A percentile compares a stretch with the other conserved stretches of the same genome.
Evolutionary conservation across 2,113 vertebrate species (phyloP).

Genomic region (Raphicerus campestris): DNA sequence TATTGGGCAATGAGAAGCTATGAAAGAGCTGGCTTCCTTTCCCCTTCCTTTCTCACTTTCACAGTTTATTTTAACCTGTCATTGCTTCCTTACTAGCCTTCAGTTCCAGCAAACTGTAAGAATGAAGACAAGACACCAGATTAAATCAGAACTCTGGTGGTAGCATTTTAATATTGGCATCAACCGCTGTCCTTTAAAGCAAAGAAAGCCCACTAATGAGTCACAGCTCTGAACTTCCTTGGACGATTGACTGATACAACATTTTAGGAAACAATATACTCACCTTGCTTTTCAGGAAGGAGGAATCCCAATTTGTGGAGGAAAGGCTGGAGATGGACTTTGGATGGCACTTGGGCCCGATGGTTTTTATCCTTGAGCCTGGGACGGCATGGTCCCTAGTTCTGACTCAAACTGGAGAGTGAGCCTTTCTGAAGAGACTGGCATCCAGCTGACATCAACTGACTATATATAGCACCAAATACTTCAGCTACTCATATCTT

Average conservation of each 20-base stretch:
- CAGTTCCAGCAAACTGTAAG: conserved; percentile 37
- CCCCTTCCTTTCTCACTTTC: background rate
- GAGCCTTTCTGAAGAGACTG: conserved; percentile 86
- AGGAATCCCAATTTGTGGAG: conserved; percentile 64
- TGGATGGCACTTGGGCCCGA: conserved; percentile 75
- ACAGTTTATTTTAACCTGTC: background rate
- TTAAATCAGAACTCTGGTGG: background rate
- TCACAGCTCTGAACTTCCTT: conserved; percentile 53
- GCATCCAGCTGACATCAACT: conserved; percentile 96
- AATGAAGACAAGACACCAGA: conserved; percentile 42
- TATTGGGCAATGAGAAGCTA: background rate
- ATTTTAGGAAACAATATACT: conserved; percentile 78
- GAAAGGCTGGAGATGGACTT: conserved; percentile 73
- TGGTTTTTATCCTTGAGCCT: conserved; percentile 80
- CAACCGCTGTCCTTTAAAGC: conserved; percentile 42
- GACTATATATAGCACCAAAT: conserved; percentile 94
- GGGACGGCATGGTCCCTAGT: conserved; percentile 82
- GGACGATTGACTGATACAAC: conserved; percentile 73
- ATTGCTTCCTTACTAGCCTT: background rate
- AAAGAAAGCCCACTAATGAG: conserved; percentile 62
- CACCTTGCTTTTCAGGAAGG: conserved; percentile 77
- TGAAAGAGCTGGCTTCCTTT: background rate
- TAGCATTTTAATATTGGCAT: conserved; percentile 52
- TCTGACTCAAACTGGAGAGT: conserved; percentile 82
- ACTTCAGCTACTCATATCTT: conserved; percentile 86